Base-by-base conservation (phyloP, 2,888 invertebrate genomes). In the Tricholauxania praeusta region DNA sequence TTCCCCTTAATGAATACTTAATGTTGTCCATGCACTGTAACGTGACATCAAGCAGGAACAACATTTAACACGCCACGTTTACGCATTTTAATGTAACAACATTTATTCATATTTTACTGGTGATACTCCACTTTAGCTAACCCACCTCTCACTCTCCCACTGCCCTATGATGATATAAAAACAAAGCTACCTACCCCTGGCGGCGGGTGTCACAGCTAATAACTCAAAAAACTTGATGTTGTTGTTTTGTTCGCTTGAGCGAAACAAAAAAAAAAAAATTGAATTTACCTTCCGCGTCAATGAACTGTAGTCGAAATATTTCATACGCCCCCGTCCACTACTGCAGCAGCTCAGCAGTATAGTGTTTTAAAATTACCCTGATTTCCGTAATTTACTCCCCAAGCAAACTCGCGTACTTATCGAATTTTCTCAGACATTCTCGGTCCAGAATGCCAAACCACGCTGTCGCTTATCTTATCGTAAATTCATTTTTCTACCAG, bases 341-440 rank as follows among this genome's bases (percentile, higher is more conserved):
- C 28, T 15, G 59, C 32, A 12, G 8, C 22, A 39, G 3, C 28
- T 32, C 15, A 8, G 8, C 62, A n/a, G 63, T 17, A 47, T 22
- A 19, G 8, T n/a, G 10, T 49, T 28, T 17, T 3, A 19, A 52
- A 60, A 49, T 69, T 49, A 69, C 69, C 22, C 51, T 28, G 69
- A 67, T 74, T 75, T 73, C 69, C 71, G 70, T 47, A 39, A 72
- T 65, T 65, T 72, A 59, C 51, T 63, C 52, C 55, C 59, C n/a
- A 15, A 2, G 12, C 48, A 12, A 2, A 28, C 10, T 53, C 39
- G 19, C 49, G 59, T 78, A 82, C 81, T 84, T 84, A 84, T 84
- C 84, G 84, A 83, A 81, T 84, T 83, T 84, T 81, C 80, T 82
- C 84, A 84, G 84, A 78, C 84, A 82, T 79, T 79, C 75, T 67